phyloP scores from a whole-genome alignment of 2,113 vertebrate species.

The Silurus meridionalis region DNA sequence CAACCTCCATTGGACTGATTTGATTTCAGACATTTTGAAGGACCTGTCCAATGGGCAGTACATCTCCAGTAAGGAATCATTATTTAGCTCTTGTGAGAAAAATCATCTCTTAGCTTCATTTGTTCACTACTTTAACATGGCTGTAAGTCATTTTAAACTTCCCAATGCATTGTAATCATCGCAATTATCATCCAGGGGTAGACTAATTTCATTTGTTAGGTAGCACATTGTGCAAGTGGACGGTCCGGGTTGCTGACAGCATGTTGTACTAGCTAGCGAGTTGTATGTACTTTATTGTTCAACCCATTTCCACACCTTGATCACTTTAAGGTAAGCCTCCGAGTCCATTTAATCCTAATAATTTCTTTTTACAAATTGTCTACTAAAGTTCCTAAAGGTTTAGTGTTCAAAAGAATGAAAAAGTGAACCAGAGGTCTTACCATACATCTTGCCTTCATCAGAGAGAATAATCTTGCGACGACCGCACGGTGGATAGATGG shows the following conservation, averaged over 20 bases:
- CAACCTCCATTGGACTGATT: constrained; percentile 26
- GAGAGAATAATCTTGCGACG: constrained; percentile 99
- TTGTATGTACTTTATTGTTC: neutral
- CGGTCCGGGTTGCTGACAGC: neutral
- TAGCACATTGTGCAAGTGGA: neutral
- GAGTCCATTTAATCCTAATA: neutral
- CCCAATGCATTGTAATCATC: neutral
- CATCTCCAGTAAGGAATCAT: neutral
- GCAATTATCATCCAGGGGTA: neutral
- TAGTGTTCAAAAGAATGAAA: neutral
- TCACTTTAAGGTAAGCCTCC: neutral
- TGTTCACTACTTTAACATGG: neutral
- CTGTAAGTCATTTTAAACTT: neutral
- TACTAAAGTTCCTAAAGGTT: neutral
- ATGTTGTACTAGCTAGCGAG: neutral
- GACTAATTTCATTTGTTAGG: neutral
- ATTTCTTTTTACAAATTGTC: neutral
- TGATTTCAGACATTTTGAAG: constrained; percentile 26
- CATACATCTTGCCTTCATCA: constrained; percentile 99
- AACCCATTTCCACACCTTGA: neutral
- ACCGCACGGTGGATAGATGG: constrained; percentile 97
- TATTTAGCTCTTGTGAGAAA: neutral
- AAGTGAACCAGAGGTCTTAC: constrained; percentile 75
- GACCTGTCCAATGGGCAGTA: neutral
- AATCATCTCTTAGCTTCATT: neutral